A percentile compares a stretch with the other conserved stretches of the same genome.
These are phyloP conservation scores for Antechinus stuartii DNA, from an alignment of 2,113 vertebrate species.

Conservation along the genomic window DNA sequence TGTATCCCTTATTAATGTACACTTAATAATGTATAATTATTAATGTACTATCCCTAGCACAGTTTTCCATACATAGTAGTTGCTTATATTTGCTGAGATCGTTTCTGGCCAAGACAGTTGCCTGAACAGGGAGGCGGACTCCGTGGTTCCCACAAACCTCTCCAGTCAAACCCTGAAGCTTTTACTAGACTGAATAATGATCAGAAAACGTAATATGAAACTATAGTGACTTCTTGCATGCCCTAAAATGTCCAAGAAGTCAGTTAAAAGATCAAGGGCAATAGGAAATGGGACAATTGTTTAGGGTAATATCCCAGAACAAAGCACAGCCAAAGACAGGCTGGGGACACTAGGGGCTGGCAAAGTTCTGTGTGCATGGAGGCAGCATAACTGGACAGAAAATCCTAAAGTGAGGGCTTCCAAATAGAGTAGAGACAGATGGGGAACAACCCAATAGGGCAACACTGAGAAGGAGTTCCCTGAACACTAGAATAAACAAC, in stretches of 20 bases:
- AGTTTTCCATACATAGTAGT: background rate
- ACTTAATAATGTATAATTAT: too few species aligned
- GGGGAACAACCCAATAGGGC: background rate
- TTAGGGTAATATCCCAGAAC: background rate
- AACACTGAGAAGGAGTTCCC: background rate
- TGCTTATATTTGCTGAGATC: background rate
- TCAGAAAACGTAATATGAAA: background rate
- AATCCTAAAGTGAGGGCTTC: background rate
- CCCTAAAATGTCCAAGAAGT: background rate
- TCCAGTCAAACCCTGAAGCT: background rate
- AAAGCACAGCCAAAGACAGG: background rate
- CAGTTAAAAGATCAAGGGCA: background rate
- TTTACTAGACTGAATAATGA: background rate
- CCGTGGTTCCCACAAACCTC: background rate
- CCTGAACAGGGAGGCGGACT: background rate
- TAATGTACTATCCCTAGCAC: background rate
- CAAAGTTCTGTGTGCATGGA: background rate
- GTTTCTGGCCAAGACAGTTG: background rate
- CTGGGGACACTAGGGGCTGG: background rate
- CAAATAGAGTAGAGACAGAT: background rate
- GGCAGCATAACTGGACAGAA: background rate
- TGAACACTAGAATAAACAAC: background rate
- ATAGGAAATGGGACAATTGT: background rate
- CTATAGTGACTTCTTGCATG: background rate
- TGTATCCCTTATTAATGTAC: background rate